Evolutionary conservation across 1,140 invertebrate genomes (phyloP).

Genomic region (Akabosia matsudoensis): DNA sequence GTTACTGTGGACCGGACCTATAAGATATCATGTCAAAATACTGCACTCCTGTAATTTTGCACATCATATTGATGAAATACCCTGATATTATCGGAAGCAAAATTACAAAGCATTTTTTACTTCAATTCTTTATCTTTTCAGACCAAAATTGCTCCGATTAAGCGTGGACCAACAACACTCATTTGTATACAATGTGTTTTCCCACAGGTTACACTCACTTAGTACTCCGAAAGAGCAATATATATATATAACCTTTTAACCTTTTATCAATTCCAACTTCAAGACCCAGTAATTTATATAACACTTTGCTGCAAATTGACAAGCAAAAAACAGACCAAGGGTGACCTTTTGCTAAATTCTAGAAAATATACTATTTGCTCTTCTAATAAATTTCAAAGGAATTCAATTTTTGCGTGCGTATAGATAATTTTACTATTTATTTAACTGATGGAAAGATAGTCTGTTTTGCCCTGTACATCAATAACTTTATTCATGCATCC

Average conservation of each 20-base stretch:
- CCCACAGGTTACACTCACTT: background rate
- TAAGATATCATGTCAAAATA: background rate
- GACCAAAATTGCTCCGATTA: background rate
- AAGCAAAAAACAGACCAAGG: background rate
- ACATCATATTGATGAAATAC: constrained; percentile 4
- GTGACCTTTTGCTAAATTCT: background rate
- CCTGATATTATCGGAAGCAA: background rate
- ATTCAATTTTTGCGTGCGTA: background rate
- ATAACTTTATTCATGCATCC: too few species aligned
- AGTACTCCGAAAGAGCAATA: too few species aligned
- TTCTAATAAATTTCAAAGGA: background rate
- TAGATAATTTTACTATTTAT: background rate
- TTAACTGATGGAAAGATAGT: background rate
- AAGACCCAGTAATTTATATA: background rate
- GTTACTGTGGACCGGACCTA: background rate
- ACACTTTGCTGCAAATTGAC: background rate
- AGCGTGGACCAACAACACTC: background rate
- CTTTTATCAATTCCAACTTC: too few species aligned
- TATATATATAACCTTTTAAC: too few species aligned
- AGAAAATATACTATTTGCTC: background rate
- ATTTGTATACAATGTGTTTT: constrained; percentile 20
- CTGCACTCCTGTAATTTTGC: background rate
- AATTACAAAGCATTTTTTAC: background rate
- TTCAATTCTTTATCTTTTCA: background rate
- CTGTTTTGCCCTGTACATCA: background rate